Base-by-base conservation (phyloP, 2,797 vertebrate species). In the Ctenopoma multispine region DNA sequence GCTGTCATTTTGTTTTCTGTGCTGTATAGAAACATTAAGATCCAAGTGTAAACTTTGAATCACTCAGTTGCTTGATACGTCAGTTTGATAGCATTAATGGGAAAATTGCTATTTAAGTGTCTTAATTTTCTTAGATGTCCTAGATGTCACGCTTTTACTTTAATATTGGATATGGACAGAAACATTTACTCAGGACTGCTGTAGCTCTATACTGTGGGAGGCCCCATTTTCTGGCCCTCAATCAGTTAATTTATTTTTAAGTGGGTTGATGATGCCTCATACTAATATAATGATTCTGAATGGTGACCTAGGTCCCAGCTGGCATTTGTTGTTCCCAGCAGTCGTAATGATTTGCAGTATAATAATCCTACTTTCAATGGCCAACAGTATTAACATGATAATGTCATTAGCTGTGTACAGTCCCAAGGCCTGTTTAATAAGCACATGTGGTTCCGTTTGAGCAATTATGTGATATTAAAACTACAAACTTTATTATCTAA, bases 191-290 rank as follows among this genome's bases (percentile, higher is more conserved):
- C 11, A n/a, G 9, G 20, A 23, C 40, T 43, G 41, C 1, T 72
- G 7, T 36, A 24, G 72, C 47, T 69, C 31, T 14, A 31, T 47
- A 2, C 58, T 59, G 44, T 34, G 47, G 62, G 63, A 73, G 51
- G 54, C 60, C n/a, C n/a, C n/a, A 74, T 60, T 75, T 80, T 24
- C 65, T 62, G 57, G 69, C 74, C 20, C 54, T 15, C 36, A 58
- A 69, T 80, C 72, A 70, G 43, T 47, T 62, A 9, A 71, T 84
- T 84, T 79, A 63, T 23, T 83, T 80, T 78, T 69, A 72, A 82
- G 64, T 72, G 62, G 14, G 66, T 68, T 85, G 80, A 82, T 88
- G 79, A 80, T 51, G 71, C 75, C 80, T 63, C 68, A 58, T 74
- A 27, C 24, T 49, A 46, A 63, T 68, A 54, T 77, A 83, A 85